Evolutionary conservation across 2,113 vertebrate genomes (phyloP).

Genomic region (Chionodraco myersi): DNA sequence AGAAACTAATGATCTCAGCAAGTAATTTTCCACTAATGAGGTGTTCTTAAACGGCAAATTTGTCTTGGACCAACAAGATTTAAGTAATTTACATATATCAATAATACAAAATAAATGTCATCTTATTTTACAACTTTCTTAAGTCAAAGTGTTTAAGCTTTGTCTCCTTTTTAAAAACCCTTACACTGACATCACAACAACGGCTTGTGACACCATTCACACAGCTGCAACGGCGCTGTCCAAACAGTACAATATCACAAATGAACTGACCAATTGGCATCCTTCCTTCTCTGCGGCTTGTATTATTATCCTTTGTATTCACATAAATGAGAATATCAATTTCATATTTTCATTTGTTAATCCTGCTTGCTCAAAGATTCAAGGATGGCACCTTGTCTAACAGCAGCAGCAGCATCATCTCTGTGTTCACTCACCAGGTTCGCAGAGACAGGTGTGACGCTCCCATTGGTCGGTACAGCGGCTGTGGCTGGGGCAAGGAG

Average conservation of each 20-base stretch:
- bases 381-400: neutral
- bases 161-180: too few relatives aligned
- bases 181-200: too few relatives aligned
- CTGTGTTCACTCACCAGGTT: slow-evolving; percentile 86
- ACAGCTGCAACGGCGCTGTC: neutral
- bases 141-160: too few relatives aligned
- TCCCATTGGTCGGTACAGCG: slow-evolving; percentile 93
- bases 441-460: slow-evolving; percentile 89
- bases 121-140: neutral
- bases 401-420: neutral
- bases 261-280: neutral
- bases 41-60: neutral
- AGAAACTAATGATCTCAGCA: neutral
- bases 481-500: slow-evolving; percentile 91
- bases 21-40: too few relatives aligned
- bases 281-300: too few relatives aligned
- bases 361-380: neutral
- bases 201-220: neutral
- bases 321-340: neutral
- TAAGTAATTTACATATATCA: neutral
- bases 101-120: neutral
- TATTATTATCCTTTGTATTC: neutral
- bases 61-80: neutral
- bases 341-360: too few relatives aligned
- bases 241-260: neutral